These are phyloP conservation scores for Peromyscus nudipes DNA, from an alignment of 2,797 vertebrate species.

Conservation along the genomic window DNA sequence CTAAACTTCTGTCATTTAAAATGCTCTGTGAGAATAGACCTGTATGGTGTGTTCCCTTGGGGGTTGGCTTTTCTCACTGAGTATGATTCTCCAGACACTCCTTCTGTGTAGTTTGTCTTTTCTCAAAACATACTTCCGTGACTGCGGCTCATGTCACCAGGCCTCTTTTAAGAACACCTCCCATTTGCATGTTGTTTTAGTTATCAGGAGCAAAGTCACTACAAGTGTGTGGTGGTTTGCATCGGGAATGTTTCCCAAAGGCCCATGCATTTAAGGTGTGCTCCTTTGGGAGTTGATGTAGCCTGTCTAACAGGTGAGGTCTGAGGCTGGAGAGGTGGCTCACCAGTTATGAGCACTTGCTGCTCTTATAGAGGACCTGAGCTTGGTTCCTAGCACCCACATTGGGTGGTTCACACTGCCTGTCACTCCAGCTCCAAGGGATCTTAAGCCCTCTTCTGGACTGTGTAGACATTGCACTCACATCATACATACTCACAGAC, in stretches of 20 bases:
- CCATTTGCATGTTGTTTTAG: not conserved
- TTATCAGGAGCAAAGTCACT: not conserved
- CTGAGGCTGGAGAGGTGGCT: not conserved
- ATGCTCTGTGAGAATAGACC: not conserved
- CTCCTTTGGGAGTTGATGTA: not conserved
- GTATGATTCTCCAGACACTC: not conserved
- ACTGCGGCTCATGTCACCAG: not conserved
- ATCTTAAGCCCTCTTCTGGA: not conserved
- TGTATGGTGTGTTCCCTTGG: not conserved
- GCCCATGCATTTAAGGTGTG: not conserved
- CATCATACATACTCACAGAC: not conserved
- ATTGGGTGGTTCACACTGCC: not conserved
- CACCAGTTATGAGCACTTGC: not conserved
- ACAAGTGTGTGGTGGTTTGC: not conserved
- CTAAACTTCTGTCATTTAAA: conserved; percentile 4
- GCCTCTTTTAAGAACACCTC: not conserved
- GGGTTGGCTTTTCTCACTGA: not conserved
- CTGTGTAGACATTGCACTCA: not conserved
- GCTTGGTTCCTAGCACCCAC: not conserved
- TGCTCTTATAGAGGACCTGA: not conserved
- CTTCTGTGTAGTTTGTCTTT: not conserved
- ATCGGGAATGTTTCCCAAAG: not conserved
- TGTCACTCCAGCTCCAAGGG: not conserved
- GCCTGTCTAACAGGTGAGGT: not conserved
- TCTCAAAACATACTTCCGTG: not conserved